phyloP scores from a whole-genome alignment of 2,888 invertebrate genomes.

The Macrosiphum euphorbiae region DNA sequence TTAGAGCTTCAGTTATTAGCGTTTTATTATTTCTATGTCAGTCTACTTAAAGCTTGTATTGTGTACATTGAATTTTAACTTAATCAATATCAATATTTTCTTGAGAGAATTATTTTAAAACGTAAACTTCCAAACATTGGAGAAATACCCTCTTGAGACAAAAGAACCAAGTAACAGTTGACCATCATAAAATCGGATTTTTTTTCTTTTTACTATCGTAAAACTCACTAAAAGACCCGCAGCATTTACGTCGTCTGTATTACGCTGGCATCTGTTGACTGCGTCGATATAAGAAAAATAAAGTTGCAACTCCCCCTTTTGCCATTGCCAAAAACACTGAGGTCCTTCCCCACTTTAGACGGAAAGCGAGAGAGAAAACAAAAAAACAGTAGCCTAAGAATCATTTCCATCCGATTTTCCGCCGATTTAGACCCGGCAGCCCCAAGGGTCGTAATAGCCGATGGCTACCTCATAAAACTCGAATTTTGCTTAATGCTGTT shows the following conservation, averaged over 20 bases:
- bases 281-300: constrained; percentile 61
- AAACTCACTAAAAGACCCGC: constrained; percentile 59
- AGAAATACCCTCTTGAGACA: constrained; percentile 52
- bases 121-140: neutral
- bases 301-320: constrained; percentile 46
- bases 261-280: constrained; percentile 62
- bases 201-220: constrained; percentile 48
- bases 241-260: constrained; percentile 57
- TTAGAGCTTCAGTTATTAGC: neutral
- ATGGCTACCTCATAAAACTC: constrained; percentile 65
- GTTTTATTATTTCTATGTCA: neutral
- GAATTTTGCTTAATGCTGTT: constrained; percentile 64
- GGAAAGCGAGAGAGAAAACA: constrained; percentile 27
- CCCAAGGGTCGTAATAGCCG: constrained; percentile 61
- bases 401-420: constrained; percentile 62
- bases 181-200: constrained; percentile 59
- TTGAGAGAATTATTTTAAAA: neutral
- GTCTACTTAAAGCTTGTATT: neutral
- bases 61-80: constrained; percentile 38
- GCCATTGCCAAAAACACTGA: constrained; percentile 55
- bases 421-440: constrained; percentile 58
- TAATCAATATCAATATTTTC: constrained; percentile 41
- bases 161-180: constrained; percentile 55
- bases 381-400: constrained; percentile 43
- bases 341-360: constrained; percentile 22